Percentiles rank a stretch among this genome's conserved stretches.
These are phyloP conservation scores for Chlorodrepanis virens DNA, from an alignment of 2,113 vertebrate genomes.

Conservation along the genomic window DNA sequence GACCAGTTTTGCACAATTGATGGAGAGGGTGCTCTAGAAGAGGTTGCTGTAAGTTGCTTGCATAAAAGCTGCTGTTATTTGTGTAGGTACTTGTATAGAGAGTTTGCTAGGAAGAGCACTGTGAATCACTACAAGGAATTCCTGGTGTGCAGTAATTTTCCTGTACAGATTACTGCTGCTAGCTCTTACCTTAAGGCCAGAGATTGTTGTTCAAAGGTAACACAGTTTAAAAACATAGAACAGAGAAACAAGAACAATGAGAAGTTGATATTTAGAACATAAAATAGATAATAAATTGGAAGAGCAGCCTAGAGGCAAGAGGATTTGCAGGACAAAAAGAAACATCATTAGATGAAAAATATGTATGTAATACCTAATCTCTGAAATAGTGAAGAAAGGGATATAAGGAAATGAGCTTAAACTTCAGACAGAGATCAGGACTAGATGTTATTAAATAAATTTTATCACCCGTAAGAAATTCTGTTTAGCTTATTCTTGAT, in stretches of 20 bases:
- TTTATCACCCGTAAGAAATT: neutral
- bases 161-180: neutral
- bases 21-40: neutral
- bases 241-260: neutral
- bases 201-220: neutral
- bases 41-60: neutral
- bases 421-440: neutral
- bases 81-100: neutral
- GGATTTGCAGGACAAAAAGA: neutral
- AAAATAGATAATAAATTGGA: neutral
- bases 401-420: neutral
- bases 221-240: neutral
- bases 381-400: neutral
- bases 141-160: neutral
- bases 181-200: neutral
- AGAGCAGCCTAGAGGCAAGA: neutral
- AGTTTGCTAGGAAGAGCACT: neutral
- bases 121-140: neutral
- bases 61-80: neutral
- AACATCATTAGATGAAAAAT: neutral
- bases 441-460: neutral
- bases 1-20: neutral
- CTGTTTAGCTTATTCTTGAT: neutral
- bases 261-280: neutral
- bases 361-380: neutral